Conservation (phyloP, 2,797 vertebrate species). For the Lepilemur ruficaudatus region DNA sequence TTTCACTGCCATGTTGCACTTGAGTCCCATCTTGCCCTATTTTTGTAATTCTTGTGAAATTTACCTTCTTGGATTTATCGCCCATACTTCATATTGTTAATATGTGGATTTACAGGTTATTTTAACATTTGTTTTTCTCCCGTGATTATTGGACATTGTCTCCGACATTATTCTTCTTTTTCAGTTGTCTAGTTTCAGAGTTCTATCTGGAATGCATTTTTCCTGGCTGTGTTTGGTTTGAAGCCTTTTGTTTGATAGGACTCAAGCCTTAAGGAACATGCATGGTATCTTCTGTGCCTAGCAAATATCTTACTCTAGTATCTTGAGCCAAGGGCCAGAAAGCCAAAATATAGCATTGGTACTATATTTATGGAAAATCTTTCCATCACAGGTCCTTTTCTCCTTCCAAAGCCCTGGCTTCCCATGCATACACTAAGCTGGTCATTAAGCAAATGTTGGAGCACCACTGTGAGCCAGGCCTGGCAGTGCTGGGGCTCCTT, state of each 20-base stretch:
- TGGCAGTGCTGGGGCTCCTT: background rate
- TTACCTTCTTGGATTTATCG: background rate
- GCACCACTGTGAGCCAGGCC: background rate
- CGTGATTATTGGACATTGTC: background rate
- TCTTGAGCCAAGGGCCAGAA: conserved; percentile 24
- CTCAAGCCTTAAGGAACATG: background rate
- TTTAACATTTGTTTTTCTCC: background rate
- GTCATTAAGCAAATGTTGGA: background rate
- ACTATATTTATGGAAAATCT: background rate
- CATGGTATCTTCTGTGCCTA: background rate
- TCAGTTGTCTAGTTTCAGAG: background rate
- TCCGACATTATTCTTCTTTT: background rate
- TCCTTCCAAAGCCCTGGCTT: background rate
- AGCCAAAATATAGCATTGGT: background rate
- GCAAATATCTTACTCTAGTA: background rate
- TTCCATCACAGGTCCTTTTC: background rate
- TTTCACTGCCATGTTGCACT: background rate
- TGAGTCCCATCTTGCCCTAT: background rate
- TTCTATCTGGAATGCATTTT: background rate
- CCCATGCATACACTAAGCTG: background rate
- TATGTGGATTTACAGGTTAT: background rate
- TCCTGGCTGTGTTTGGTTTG: background rate
- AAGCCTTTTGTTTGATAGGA: conserved; percentile 18
- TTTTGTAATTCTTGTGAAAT: background rate
- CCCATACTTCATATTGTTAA: background rate